Evolutionary conservation across 2,113 vertebrate genomes (phyloP), one percentile per base, ranked within the genome.

Genomic region (Cyprinus carpio): DNA sequence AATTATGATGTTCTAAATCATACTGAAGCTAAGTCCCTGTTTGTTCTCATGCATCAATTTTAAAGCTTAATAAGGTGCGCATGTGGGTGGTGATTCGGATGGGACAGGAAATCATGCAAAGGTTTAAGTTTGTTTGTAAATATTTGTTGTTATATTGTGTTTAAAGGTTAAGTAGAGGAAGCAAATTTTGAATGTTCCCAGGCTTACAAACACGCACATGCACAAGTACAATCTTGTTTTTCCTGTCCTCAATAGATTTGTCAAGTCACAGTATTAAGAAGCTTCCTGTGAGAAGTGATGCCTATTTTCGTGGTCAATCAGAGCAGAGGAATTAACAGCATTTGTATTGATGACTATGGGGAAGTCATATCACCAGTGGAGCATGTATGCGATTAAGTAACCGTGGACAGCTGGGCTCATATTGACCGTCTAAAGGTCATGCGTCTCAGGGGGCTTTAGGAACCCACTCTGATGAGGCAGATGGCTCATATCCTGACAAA

Each of bases 391-490:
- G 83, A 91, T 90, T 87, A 91, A 56, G 72, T 58, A 56, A 29
- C 83, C 89, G 87, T 87, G 84, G 84, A 88, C 91, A 91, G 90
- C 90, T 92, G 92, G 88, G 90, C 87, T 86, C 37, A 4, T 82
- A 90, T 82, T 31, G 72, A 86, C 81, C 81, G 85, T 84, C 89
- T 60, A 88, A 90, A 91, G 86, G 88, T 82, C 58, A 82, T 34
- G 58, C 60, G 87, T 88, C 90, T 89, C 90, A 69, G 77, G 89
- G 88, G 90, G 88, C 29, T 77, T 87, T 85, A 90, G 89, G 81
- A 81, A 29, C 46, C 60, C 18, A 2, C 65, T 67, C 62, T 49
- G 34, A 69, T n/a, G 23, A 67, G 64, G 29, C 78, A 87, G 83
- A 87, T 87, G 83, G 78, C 72, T 40, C 25, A 16, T 64, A 34